Conservation (phyloP, 1,140 invertebrate genomes). For the Oncopodura yosiiana region DNA sequence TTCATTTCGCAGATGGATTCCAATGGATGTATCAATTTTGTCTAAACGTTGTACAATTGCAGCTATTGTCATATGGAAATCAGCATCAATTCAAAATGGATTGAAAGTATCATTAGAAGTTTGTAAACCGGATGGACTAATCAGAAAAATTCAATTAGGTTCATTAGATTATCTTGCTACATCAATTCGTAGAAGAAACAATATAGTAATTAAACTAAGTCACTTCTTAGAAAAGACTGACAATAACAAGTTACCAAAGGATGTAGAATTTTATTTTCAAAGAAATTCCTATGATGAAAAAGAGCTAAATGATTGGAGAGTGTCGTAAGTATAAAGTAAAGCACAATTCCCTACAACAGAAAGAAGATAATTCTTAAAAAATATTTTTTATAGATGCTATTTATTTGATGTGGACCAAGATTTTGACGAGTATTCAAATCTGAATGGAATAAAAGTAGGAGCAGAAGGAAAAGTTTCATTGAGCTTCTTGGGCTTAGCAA, state of each 20-base stretch:
- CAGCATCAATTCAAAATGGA: slow-evolving; percentile 6
- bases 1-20: slow-evolving; percentile 19
- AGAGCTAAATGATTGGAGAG: slow-evolving; percentile 23
- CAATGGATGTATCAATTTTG: slow-evolving; percentile 14
- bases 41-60: slow-evolving; percentile 9
- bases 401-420: slow-evolving; percentile 20
- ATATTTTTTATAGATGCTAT: slow-evolving; percentile 5
- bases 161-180: slow-evolving; percentile 14
- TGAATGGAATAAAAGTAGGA: slow-evolving; percentile 10
- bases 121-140: background rate
- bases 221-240: slow-evolving; percentile 7
- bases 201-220: slow-evolving; percentile 15
- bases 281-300: slow-evolving; percentile 24
- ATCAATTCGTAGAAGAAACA: slow-evolving; percentile 8
- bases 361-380: background rate
- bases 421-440: slow-evolving; percentile 12
- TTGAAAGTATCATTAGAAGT: slow-evolving; percentile 16
- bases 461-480: slow-evolving; percentile 15
- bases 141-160: slow-evolving; percentile 6
- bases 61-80: slow-evolving; percentile 16
- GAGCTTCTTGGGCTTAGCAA: slow-evolving; percentile 16
- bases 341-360: background rate
- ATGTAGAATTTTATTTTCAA: slow-evolving; percentile 19
- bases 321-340: slow-evolving; percentile 11
- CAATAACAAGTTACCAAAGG: background rate